A percentile compares a stretch with the other conserved stretches of the same genome.
phyloP scores from a whole-genome alignment of 1,140 invertebrate genomes.

The Bicyclus anynana region DNA sequence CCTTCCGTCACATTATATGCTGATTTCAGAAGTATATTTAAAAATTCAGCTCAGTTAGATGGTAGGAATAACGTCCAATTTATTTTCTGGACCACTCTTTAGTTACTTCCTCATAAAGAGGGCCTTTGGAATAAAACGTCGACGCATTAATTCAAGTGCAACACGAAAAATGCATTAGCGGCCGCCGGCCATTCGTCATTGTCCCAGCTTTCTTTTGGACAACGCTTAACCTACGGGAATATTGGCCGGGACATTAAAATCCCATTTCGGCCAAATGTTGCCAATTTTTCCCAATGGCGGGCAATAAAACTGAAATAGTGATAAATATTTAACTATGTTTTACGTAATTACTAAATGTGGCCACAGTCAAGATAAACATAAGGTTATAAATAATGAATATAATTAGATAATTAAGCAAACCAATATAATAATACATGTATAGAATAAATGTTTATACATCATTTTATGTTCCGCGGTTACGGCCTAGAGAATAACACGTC shows the following conservation, averaged over 20 bases:
- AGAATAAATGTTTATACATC: too few relatives aligned
- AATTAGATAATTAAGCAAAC: too few relatives aligned
- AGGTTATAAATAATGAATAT: too few relatives aligned
- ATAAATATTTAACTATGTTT: neutral
- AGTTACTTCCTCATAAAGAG: neutral
- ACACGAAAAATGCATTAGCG: constrained; percentile 75
- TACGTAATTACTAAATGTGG: too few relatives aligned
- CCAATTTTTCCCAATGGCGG: neutral
- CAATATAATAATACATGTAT: too few relatives aligned
- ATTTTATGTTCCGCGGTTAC: too few relatives aligned
- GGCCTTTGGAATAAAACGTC: constrained; percentile 32
- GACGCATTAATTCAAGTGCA: constrained; percentile 73
- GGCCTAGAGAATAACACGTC: too few relatives aligned
- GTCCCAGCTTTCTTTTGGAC: constrained; percentile 47
- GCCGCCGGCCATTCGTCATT: constrained; percentile 55
- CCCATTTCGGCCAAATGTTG: constrained; percentile 19
- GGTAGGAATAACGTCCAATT: neutral
- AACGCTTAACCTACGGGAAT: constrained; percentile 30
- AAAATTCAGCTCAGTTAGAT: neutral
- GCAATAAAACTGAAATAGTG: neutral
- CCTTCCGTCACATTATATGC: too few relatives aligned
- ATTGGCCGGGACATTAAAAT: constrained; percentile 31
- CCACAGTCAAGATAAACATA: too few relatives aligned
- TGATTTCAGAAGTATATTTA: too few relatives aligned
- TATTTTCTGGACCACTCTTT: constrained; percentile 1